Conservation (phyloP, 2,113 vertebrate species). For the Nematolebias whitei region DNA sequence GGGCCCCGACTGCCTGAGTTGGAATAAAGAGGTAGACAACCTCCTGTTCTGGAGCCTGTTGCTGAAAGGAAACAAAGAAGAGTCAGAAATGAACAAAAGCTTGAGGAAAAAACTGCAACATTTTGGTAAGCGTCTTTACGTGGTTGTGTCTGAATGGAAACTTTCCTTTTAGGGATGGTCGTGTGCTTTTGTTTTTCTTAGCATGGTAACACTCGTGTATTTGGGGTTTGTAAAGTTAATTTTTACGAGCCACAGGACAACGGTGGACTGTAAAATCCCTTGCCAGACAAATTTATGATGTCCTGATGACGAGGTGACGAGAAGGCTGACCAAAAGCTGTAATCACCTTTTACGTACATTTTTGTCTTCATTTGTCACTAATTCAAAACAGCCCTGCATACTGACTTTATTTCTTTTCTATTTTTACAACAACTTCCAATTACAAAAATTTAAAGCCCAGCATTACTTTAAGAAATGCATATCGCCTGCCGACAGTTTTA, state of each 20-base stretch:
- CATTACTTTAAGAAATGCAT: too few relatives aligned
- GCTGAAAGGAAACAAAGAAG: slow-evolving; percentile 5
- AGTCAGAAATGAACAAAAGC: slow-evolving; percentile 1
- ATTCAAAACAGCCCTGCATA: neutral
- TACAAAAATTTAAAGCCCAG: too few relatives aligned
- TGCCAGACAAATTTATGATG: slow-evolving; percentile 65
- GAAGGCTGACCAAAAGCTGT: slow-evolving; percentile 21
- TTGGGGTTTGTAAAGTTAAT: slow-evolving; percentile 52
- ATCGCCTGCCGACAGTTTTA: too few relatives aligned
- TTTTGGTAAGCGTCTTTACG: slow-evolving; percentile 32
- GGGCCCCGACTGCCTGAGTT: slow-evolving; percentile 93
- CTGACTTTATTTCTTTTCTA: too few relatives aligned
- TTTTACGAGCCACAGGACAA: slow-evolving; percentile 48
- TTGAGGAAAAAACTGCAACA: slow-evolving; percentile 12
- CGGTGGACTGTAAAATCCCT: slow-evolving; percentile 42
- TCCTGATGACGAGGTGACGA: slow-evolving; percentile 46
- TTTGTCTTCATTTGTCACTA: neutral
- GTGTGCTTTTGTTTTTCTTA: slow-evolving; percentile 54
- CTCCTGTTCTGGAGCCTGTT: slow-evolving; percentile 90
- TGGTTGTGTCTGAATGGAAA: slow-evolving; percentile 24
- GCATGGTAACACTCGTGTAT: slow-evolving; percentile 51
- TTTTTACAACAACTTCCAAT: too few relatives aligned
- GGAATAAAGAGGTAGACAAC: slow-evolving; percentile 95
- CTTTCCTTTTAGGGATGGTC: slow-evolving; percentile 41
- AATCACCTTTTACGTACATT: slow-evolving; percentile 21